Base-by-base conservation (phyloP, 92 coral and sea anemone genomes). In the Porites cylindrica region DNA sequence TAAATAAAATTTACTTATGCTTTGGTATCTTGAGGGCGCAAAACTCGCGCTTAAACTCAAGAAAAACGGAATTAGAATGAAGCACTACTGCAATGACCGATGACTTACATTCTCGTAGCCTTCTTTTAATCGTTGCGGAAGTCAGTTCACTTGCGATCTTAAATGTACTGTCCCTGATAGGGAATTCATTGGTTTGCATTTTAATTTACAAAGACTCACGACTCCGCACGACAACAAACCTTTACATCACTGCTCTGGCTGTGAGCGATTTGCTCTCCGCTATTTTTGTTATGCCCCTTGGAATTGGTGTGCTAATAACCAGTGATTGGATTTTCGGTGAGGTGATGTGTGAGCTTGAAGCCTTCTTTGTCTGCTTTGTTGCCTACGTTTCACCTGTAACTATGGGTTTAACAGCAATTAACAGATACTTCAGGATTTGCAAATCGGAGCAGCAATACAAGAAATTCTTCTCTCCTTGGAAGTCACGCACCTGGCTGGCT, bases 151-250 rank as follows among this genome's bases (percentile, higher is more conserved):
- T 56, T 8, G 8, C 16, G 16, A 19, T 74, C 4, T 7, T 74
- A 62, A 74, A 74, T 74, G 12, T 74, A 8, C 10, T 51, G 11
- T 29, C 53, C 0, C 79, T 74, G 3, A 47, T 19, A 11, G 79
- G 79, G 11, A 74, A 74, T 51, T 9, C 56, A 19, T 47, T 74
- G 51, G 79, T 74, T 24, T 74, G 79, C n/a, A 24, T 74, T 24
- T 24, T 51, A n/a, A 51, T 74, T 47, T 74, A 3, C n/a, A 29
- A 51, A 29, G 29, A 74, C 79, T 19, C 52, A 38, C 47, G 56
- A 10, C 79, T 74, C 29, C 79, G 79, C 10, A 74, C 79, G 11
- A 74, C 79, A 29, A 74, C 79, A 24, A 74, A 74, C 29, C 52
- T 74, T 12, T 74, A 74, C 59, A 51, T 74, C 59, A n/a, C 29